Evolutionary conservation across 1,140 invertebrate species (phyloP), one percentile per base, ranked within the genome.

Genomic region (Aplysia californica): DNA sequence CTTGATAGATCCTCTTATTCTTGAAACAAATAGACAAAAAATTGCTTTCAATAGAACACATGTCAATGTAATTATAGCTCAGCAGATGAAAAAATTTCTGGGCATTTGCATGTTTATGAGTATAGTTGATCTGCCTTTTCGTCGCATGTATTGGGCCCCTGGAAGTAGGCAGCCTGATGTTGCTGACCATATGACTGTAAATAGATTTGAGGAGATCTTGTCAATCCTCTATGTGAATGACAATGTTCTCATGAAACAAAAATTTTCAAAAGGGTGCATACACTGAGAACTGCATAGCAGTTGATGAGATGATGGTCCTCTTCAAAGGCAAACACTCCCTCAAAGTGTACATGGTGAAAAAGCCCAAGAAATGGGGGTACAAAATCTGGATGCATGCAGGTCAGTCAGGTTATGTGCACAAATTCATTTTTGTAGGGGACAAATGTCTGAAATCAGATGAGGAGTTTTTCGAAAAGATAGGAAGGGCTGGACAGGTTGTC

Each of bases 341-440:
- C 6, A 61, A 61, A 26, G 18, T 31, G 29, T 61, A 61, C 29
- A 61, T 61, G 58, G 26, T 61, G 58, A 61, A 61, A 31, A 61
- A 61, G 29, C 58, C 58, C 29, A 61, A 61, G 26, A 61, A 61
- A 26, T 61, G 29, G 58, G 58, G 58, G 10, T 61, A 61, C 58
- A 61, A 61, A 26, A 26, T 61, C 6, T 61, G 58, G 58, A 26
- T 61, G 18, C 10, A 61, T 20, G 58, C 58, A 10, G 58, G 58
- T 10, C 58, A 61, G 29, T 61, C 58, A 18, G 58, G 58, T 26
- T 61, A 61, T 61, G 58, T 61, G 6, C 58, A 61, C 29, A 61
- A 61, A 23, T 61, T 61, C 29, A 20, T 23, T 10, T 61, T 61
- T 61, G 58, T 26, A 23, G 58, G 58, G 58, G 58, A 61, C 58